Conservation (phyloP, 2,797 vertebrate species). For the Pipistrellus nathusii region DNA sequence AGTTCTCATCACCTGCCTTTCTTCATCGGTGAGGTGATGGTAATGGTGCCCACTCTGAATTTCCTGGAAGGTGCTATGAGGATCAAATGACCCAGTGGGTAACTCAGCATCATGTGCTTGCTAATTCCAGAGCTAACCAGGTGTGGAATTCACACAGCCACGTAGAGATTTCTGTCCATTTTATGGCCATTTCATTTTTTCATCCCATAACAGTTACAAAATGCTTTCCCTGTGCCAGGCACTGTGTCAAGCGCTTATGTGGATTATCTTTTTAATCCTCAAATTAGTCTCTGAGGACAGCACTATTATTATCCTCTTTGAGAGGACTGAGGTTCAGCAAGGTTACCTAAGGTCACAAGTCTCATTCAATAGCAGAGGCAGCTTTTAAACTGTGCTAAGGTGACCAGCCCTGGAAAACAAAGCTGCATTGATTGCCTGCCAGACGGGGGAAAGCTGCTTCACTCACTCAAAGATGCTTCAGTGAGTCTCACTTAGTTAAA, state of each 20-base stretch:
- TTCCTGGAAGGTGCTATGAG: not conserved
- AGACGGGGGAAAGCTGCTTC: not conserved
- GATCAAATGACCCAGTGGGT: not conserved
- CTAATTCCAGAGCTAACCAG: not conserved
- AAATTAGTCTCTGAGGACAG: not conserved
- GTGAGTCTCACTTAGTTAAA: not conserved
- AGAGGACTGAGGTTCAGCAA: not conserved
- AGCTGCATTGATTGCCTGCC: not conserved
- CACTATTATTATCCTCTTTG: not conserved
- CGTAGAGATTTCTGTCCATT: not conserved
- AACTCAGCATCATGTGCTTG: not conserved
- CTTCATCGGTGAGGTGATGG: not conserved
- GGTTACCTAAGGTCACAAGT: not conserved
- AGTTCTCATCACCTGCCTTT: not conserved
- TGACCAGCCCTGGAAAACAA: not conserved
- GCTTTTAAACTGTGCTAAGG: not conserved
- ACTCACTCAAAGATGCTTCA: not conserved
- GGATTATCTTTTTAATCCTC: conserved; percentile 16
- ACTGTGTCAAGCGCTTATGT: not conserved
- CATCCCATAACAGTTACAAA: not conserved
- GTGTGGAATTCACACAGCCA: not conserved
- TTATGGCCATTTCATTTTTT: not conserved
- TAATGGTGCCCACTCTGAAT: not conserved
- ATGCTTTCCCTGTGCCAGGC: not conserved
- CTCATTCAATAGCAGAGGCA: not conserved